These are phyloP conservation scores for Heliothis peltigera DNA, from an alignment of 2,888 invertebrate genomes.

Conservation along the genomic window DNA sequence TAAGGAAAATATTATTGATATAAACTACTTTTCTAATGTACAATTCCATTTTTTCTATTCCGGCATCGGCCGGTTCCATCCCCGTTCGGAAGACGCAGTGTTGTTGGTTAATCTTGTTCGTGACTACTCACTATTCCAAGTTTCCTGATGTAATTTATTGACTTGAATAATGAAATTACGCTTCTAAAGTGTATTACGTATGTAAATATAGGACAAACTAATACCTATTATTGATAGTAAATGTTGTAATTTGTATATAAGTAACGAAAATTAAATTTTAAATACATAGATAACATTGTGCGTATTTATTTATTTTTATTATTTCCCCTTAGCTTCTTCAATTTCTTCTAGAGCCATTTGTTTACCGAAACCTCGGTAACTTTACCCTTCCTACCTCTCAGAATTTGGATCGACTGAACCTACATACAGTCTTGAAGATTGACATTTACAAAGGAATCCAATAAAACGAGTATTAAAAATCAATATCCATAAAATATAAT, in stretches of 20 bases:
- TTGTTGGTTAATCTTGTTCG: constrained; percentile 78
- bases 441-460: constrained; percentile 42
- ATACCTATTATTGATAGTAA: constrained; percentile 88
- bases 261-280: constrained; percentile 90
- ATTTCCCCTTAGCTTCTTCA: no score
- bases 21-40: constrained; percentile 81
- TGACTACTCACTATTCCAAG: constrained; percentile 81
- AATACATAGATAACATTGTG: constrained; percentile 89
- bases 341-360: no score
- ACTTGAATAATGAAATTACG: constrained; percentile 86
- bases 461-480: constrained; percentile 71
- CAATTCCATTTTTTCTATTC: constrained; percentile 84
- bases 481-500: constrained; percentile 81
- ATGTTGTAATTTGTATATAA: constrained; percentile 90
- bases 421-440: no score
- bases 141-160: constrained; percentile 87
- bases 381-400: no score
- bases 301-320: constrained; percentile 74
- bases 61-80: constrained; percentile 65
- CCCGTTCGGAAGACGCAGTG: constrained; percentile 68
- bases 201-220: constrained; percentile 89
- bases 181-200: constrained; percentile 89
- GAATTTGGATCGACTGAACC: no score
- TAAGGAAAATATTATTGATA: constrained; percentile 53
- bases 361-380: no score